These are phyloP conservation scores for Strix aluco DNA, from an alignment of 2,113 vertebrate species.

Conservation along the genomic window DNA sequence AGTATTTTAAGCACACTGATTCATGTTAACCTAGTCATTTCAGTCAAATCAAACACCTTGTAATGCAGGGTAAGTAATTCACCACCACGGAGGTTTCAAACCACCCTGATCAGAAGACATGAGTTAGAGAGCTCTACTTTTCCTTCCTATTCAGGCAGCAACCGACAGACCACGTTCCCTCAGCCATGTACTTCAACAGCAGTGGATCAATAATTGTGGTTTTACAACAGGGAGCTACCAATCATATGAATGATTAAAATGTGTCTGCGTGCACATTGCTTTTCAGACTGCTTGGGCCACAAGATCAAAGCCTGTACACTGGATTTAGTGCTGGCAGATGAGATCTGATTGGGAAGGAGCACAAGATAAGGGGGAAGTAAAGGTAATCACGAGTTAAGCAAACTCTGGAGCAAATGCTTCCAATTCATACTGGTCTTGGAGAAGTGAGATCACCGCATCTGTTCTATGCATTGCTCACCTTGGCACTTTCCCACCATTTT, in stretches of 20 bases:
- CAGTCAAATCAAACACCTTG: constrained; percentile 46
- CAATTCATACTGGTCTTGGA: background rate
- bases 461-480: background rate
- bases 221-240: constrained; percentile 71
- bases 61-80: constrained; percentile 47
- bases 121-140: constrained; percentile 48
- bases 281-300: constrained; percentile 49
- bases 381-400: background rate
- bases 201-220: constrained; percentile 74
- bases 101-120: constrained; percentile 41
- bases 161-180: constrained; percentile 50
- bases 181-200: constrained; percentile 56
- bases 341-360: background rate
- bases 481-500: constrained; percentile 16
- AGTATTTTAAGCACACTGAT: constrained; percentile 59
- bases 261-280: constrained; percentile 28
- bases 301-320: constrained; percentile 33
- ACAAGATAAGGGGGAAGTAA: background rate
- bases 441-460: constrained; percentile 1
- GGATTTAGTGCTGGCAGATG: background rate
- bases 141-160: constrained; percentile 62
- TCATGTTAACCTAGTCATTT: constrained; percentile 49
- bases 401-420: background rate
- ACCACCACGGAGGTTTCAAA: constrained; percentile 28
- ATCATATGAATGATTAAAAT: constrained; percentile 71